Conservation (phyloP, 1,140 invertebrate genomes). For the Papilio glaucus region DNA sequence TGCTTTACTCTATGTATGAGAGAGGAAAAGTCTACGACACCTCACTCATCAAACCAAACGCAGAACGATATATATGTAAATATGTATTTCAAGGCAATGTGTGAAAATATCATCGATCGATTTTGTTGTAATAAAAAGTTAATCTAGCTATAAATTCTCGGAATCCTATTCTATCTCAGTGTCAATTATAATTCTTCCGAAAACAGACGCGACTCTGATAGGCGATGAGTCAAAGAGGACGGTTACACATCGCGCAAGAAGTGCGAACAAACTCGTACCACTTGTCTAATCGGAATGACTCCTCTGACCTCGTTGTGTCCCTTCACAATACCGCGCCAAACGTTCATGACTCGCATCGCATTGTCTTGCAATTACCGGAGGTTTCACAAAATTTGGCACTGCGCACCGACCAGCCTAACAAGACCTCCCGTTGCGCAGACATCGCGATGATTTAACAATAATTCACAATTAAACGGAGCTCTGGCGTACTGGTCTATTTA, state of each 20-base stretch:
- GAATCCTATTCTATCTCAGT: neutral
- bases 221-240: neutral
- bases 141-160: neutral
- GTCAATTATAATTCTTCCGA: neutral
- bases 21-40: too few relatives aligned
- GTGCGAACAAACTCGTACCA: conserved; percentile 27
- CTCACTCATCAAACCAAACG: too few relatives aligned
- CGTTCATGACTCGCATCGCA: conserved; percentile 64
- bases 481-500: conserved; percentile 52
- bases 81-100: too few relatives aligned
- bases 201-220: conserved; percentile 2
- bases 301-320: conserved; percentile 60
- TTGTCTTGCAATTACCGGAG: conserved; percentile 76
- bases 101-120: too few relatives aligned
- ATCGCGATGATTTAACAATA: conserved; percentile 29
- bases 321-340: conserved; percentile 64
- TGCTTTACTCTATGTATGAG: too few relatives aligned
- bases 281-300: conserved; percentile 36
- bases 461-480: conserved; percentile 52
- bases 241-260: conserved; percentile 10
- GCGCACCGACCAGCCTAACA: conserved; percentile 45
- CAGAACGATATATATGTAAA: too few relatives aligned
- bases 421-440: conserved; percentile 46
- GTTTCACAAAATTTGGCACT: conserved; percentile 77
- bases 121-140: too few relatives aligned